These are phyloP conservation scores for Kryphioiulus occultus DNA, from an alignment of 2,888 invertebrate species.

Conservation along the genomic window DNA sequence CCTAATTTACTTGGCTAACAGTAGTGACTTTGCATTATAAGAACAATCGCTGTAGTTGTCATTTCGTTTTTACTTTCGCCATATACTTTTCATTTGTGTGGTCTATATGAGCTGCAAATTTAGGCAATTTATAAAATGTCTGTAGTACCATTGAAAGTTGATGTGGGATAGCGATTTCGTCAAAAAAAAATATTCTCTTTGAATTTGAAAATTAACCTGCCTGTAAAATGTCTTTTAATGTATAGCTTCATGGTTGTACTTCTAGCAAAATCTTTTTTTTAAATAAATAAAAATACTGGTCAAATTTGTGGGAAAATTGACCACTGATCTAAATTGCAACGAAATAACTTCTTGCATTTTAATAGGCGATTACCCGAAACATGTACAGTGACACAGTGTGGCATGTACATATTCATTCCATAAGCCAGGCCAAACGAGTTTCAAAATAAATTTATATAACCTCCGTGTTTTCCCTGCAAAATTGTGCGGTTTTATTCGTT, in stretches of 20 bases:
- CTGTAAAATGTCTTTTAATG: background rate
- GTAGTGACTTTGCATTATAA: conserved; percentile 24
- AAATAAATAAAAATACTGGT: background rate
- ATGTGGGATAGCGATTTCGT: background rate
- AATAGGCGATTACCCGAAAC: background rate
- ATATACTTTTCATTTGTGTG: background rate
- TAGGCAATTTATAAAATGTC: background rate
- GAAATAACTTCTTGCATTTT: background rate
- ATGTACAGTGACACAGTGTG: background rate
- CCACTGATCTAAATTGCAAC: background rate
- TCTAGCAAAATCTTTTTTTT: background rate
- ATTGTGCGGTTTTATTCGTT: background rate
- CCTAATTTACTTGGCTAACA: background rate
- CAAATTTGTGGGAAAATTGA: background rate
- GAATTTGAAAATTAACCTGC: background rate
- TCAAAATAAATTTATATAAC: background rate
- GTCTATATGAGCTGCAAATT: background rate
- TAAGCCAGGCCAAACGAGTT: background rate
- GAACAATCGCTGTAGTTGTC: conserved; percentile 32
- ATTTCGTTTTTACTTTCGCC: background rate
- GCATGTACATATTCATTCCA: background rate
- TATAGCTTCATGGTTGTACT: background rate
- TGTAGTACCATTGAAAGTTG: background rate
- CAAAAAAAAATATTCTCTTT: background rate
- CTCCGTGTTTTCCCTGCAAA: background rate